Evolutionary conservation across 2,888 invertebrate species (phyloP).

Genomic region (Cyrtodaria siliqua): DNA sequence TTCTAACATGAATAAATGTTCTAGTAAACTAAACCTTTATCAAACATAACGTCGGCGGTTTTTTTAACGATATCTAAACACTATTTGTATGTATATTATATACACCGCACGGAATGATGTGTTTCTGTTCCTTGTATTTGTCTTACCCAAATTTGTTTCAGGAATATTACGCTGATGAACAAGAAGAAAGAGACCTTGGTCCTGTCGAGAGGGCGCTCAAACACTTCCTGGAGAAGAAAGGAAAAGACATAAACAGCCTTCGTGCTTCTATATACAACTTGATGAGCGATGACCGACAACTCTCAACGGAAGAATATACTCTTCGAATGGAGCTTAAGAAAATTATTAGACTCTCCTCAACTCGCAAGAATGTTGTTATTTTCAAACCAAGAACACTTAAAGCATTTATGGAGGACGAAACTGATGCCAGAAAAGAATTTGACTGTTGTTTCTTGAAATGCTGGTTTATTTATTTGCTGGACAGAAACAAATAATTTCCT

Average conservation of each 20-base stretch:
- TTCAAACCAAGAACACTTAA: conserved; percentile 36
- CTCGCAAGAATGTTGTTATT: conserved; percentile 10
- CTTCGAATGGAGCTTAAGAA: conserved; percentile 24
- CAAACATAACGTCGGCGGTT: too few species aligned
- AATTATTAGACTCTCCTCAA: conserved; percentile 15
- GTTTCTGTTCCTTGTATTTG: too few species aligned
- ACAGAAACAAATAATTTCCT: too few species aligned
- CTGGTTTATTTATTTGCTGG: too few species aligned
- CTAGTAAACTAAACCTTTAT: too few species aligned
- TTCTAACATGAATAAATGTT: too few species aligned
- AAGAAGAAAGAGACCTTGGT: conserved; percentile 35
- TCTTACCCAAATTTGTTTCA: not conserved
- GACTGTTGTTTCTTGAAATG: too few species aligned
- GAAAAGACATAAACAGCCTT: not conserved
- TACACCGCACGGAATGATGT: too few species aligned
- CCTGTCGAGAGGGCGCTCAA: conserved; percentile 43
- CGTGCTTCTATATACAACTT: conserved; percentile 23
- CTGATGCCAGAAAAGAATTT: not conserved
- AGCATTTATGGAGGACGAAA: conserved; percentile 34
- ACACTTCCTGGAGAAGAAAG: conserved; percentile 7
- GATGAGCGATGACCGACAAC: not conserved
- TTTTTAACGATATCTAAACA: too few species aligned
- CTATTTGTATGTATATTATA: too few species aligned
- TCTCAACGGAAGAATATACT: not conserved
- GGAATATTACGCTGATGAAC: conserved; percentile 19